phyloP scores from a whole-genome alignment of 37 sponge, comb jelly and placozoan species.

The Oscarella lobularis region DNA sequence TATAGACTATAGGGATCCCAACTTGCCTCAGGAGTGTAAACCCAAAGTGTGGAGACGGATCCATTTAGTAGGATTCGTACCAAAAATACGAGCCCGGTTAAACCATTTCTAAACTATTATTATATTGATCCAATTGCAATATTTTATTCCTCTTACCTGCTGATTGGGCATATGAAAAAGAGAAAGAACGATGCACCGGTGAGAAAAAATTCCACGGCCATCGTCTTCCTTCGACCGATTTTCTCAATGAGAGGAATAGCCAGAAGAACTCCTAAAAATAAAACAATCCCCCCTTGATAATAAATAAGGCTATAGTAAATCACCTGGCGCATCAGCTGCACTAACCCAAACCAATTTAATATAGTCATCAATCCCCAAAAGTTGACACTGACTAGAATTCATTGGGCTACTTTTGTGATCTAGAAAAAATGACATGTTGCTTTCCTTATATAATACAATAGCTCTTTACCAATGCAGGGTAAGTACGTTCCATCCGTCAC shows the following conservation, averaged over 20 bases:
- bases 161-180: slow-evolving; percentile 28
- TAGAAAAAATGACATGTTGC: too few relatives aligned
- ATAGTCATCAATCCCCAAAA: slow-evolving; percentile 27
- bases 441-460: too few relatives aligned
- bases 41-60: slow-evolving; percentile 52
- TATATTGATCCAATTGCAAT: not conserved
- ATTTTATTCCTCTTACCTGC: not conserved
- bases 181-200: slow-evolving; percentile 39
- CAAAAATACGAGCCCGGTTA: slow-evolving; percentile 43
- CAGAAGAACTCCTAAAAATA: slow-evolving; percentile 44
- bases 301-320: too few relatives aligned
- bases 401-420: too few relatives aligned
- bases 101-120: slow-evolving; percentile 3
- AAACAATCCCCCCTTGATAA: too few relatives aligned
- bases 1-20: not conserved
- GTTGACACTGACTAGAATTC: too few relatives aligned
- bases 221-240: slow-evolving; percentile 60
- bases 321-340: slow-evolving; percentile 51
- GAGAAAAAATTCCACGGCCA: slow-evolving; percentile 42
- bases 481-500: not conserved
- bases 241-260: slow-evolving; percentile 41
- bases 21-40: slow-evolving; percentile 44
- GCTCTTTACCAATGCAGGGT: not conserved
- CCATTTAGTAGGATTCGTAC: slow-evolving; percentile 40
- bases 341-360: slow-evolving; percentile 46